Evolutionary conservation across 2,888 invertebrate genomes (phyloP).

Genomic region (Myathropa florea): DNA sequence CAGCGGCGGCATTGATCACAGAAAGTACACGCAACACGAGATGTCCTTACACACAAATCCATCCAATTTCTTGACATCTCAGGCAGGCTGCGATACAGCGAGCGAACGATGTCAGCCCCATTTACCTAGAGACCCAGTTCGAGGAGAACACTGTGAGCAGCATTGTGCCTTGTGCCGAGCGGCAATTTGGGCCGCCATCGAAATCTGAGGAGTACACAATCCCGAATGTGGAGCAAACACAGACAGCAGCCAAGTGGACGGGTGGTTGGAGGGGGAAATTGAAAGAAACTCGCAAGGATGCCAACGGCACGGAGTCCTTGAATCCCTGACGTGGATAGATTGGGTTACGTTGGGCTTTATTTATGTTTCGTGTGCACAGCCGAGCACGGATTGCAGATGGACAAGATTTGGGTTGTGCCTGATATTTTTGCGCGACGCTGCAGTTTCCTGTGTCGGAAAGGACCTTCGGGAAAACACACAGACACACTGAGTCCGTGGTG

Average conservation of each 20-base stretch:
- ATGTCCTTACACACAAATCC: conserved; percentile 10
- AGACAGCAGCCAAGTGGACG: background rate
- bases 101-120: conserved; percentile 52
- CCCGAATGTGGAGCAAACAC: conserved; percentile 46
- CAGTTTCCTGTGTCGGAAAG: conserved; percentile 48
- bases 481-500: background rate
- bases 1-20: conserved; percentile 22
- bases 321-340: conserved; percentile 62
- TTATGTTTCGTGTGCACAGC: conserved; percentile 40
- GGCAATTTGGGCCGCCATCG: conserved; percentile 43
- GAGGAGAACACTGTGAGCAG: background rate
- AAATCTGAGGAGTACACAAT: conserved; percentile 33
- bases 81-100: background rate
- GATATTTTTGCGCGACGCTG: conserved; percentile 8
- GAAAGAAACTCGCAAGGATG: conserved; percentile 34
- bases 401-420: conserved; percentile 34
- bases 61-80: conserved; percentile 31
- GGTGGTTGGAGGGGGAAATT: background rate
- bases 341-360: conserved; percentile 55
- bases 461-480: conserved; percentile 6
- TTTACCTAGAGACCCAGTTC: conserved; percentile 67
- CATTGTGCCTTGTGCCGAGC: conserved; percentile 44
- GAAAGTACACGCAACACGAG: conserved; percentile 34
- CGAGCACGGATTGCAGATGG: conserved; percentile 34
- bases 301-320: conserved; percentile 52